Evolutionary conservation across 2,888 invertebrate genomes (phyloP), one percentile per base, ranked within the genome.

Genomic region (Amphipoea oculea): DNA sequence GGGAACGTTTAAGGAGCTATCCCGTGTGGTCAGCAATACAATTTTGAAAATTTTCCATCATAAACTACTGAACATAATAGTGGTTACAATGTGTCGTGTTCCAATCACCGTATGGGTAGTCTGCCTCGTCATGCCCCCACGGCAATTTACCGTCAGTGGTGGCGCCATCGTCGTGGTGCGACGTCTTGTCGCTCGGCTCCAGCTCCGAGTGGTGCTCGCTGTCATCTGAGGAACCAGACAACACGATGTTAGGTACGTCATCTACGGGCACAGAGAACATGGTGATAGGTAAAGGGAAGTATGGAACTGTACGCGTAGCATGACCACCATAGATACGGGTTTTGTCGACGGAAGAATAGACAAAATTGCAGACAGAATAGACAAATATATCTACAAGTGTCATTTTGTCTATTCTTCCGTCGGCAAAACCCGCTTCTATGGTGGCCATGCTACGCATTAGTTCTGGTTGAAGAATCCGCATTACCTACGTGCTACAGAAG

Each of bases 51-150:
- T 11, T 11, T n/a, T 60, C 4, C 4, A 11, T 60, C n/a, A n/a
- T 60, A 4, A n/a, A 60, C 4, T 60, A 60, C 57, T n/a, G n/a
- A 60, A 12, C 57, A 60, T n/a, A 60, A 60, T n/a, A 60, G 29
- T 73, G 20, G 29, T 45, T 63, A 72, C 12, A 73, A 76, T 69
- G 83, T 82, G 84, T 77, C 75, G 91, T 90, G 89, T 90, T 91
- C 95, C 94, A 97, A 92, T 95, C 95, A 96, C 95, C 97, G 94
- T 96, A 95, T 76, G 95, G 95, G 90, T 92, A 94, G 93, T 96
- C 96, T 71, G 95, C 89, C 89, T 94, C 95, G 92, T 96, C 96
- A 88, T 89, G 87, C 75, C 86, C 90, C 94, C 93, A 93, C 89
- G 90, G 91, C 95, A 94, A 95, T 93, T 96, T 96, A 96, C 96